Evolutionary conservation across 2,888 invertebrate species (phyloP), one percentile per base, ranked within the genome.

Genomic region (Disparrhopalites patrizii): DNA sequence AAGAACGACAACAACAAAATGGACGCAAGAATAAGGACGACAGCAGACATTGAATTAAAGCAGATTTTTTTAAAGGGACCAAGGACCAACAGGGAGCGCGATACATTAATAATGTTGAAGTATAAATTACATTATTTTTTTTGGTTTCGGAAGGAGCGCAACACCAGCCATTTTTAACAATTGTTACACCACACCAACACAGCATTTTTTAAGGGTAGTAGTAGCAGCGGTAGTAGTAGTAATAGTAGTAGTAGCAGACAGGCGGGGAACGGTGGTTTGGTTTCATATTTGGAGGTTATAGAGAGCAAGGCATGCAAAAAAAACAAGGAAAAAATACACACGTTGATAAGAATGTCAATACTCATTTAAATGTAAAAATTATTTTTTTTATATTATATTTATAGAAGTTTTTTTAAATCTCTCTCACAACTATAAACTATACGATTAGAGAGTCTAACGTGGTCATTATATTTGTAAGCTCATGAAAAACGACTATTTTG

Each of bases 291-390:
- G n/a, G n/a, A n/a, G n/a, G n/a, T n/a, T n/a, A n/a, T n/a, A n/a
- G n/a, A n/a, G 47, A 61, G 50, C 60, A 61, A 50, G 51, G 60
- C 60, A 61, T 61, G 60, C 60, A 50, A 61, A 61, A 61, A 61
- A 43, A 43, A 61, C 50, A 61, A 61, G 33, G 50, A 33, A 47
- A 57, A 56, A 60, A 60, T 25, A 61, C 60, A 61, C 60, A 60
- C 43, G 60, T 50, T 61, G 47, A 61, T 61, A 61, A 50, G 60
- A 50, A 38, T 57, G 30, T 30, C 23, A 57, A n/a, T 57, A 56
- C 18, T 36, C 38, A 36, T 40, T 57, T 27, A 52, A 13, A n/a
- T 27, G 13, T 18, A 20, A 50, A 50, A 36, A 5, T 10, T 10
- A 43, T 43, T 43, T 18, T 43, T 43, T 43, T 28, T 2, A 40